Evolutionary conservation across 1,140 invertebrate species (phyloP), one percentile per base, ranked within the genome.

Genomic region (Leptestheria dahalacensis): DNA sequence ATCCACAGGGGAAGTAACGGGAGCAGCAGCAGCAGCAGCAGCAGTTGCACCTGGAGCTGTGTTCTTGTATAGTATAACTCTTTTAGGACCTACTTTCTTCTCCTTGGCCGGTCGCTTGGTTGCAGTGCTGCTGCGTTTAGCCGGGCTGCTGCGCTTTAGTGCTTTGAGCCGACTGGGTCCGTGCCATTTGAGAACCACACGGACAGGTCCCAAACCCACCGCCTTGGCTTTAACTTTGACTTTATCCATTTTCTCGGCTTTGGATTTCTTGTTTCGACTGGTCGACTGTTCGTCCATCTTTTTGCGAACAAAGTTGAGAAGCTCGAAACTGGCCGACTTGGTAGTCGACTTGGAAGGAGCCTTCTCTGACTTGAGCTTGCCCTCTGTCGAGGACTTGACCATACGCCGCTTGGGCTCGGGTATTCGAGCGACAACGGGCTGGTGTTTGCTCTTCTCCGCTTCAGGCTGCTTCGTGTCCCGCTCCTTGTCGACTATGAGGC

Each of bases 161-260:
- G 33, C 6, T 41, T 41, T 41, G 6, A 41, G 15, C 1, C 53
- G 23, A n/a, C 53, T 33, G 20, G 53, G 26, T 55, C 58, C 58
- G 58, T 60, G 58, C 58, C 58, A 60, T 23, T 60, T 60, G 48
- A 60, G 48, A 10, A 60, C 58, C 21, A 60, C 58, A 4, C 48
- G 47, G 20, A 60, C 58, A n/a, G 58, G 58, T 21, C 58, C 58
- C 26, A 60, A 60, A 6, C 58, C 58, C 12, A 60, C 41, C 6
- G 47, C 51, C 10, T 50, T 60, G 6, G 48, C 47, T 52, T 50
- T 60, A 15, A 33, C 29, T 20, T 25, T 26, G 4, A 49, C 15
- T 15, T 21, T 12, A 49, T 20, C 57, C 21, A 15, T 26, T 20
- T 20, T 10, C 9, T 52, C 48, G 3, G 3, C 51, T 6, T 28